Evolutionary conservation across 2,113 vertebrate species (phyloP).

Genomic region (Erinaceus europaeus): DNA sequence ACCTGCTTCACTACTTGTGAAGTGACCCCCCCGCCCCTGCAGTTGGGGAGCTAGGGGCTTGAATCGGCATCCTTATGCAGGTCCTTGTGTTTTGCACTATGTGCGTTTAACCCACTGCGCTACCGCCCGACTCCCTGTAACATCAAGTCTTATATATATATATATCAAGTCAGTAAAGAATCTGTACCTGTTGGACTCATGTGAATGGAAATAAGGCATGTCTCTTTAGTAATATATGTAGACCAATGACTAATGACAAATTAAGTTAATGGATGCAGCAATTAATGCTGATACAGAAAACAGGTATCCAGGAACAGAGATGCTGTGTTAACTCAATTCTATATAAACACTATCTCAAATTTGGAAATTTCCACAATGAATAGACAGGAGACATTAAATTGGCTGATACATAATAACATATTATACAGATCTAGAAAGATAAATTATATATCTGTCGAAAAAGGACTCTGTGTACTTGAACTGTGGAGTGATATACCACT

Average conservation of each 20-base stretch:
- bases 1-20: too few species aligned
- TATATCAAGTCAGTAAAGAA: background rate
- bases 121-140: too few species aligned
- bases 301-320: background rate
- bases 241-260: background rate
- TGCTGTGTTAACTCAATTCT: background rate
- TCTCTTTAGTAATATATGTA: background rate
- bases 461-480: background rate
- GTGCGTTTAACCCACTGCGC: too few species aligned
- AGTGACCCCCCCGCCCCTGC: too few species aligned
- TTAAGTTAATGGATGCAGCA: background rate
- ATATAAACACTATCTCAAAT: background rate
- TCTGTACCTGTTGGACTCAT: background rate
- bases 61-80: too few species aligned
- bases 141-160: background rate
- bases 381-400: background rate
- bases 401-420: background rate
- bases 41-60: too few species aligned
- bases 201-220: too few species aligned
- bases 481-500: background rate
- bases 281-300: background rate
- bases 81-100: too few species aligned
- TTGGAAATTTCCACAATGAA: background rate
- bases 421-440: background rate
- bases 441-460: too few species aligned